phyloP scores from a whole-genome alignment of 2,888 invertebrate genomes.

The Chydorus sphaericus region DNA sequence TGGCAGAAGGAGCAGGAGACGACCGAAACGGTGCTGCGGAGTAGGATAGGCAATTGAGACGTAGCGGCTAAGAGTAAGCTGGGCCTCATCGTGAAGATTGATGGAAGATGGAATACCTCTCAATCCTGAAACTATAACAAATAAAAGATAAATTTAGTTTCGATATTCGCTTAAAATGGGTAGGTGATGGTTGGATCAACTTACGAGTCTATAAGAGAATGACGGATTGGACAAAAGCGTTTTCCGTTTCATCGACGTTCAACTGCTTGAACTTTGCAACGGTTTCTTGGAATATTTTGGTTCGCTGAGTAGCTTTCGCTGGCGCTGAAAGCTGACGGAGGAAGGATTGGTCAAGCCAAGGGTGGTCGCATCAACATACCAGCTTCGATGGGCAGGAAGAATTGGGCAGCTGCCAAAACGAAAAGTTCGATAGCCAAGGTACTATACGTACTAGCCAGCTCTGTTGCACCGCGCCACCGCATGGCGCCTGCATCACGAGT shows the following conservation, averaged over 20 bases:
- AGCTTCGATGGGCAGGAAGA: slow-evolving; percentile 54
- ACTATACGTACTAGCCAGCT: no score
- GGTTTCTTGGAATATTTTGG: slow-evolving; percentile 53
- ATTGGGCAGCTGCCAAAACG: slow-evolving; percentile 70
- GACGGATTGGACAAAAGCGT: slow-evolving; percentile 67
- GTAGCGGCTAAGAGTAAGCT: slow-evolving; percentile 52
- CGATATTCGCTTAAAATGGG: background rate
- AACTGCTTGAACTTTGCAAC: slow-evolving; percentile 54
- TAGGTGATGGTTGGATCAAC: slow-evolving; percentile 7
- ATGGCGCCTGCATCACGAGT: no score
- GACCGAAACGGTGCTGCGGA: slow-evolving; percentile 56
- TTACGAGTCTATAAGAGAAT: slow-evolving; percentile 61
- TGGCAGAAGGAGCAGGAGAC: slow-evolving; percentile 53
- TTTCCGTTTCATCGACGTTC: slow-evolving; percentile 66
- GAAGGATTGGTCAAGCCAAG: slow-evolving; percentile 16
- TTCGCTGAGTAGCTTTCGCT: slow-evolving; percentile 37
- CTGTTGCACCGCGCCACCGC: no score
- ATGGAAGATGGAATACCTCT: slow-evolving; percentile 50
- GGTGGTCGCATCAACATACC: slow-evolving; percentile 31
- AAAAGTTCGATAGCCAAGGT: no score
- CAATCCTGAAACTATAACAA: slow-evolving; percentile 24
- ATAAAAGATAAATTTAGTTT: background rate
- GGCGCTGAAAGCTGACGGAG: slow-evolving; percentile 12
- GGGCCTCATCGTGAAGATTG: slow-evolving; percentile 58
- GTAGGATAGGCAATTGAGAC: slow-evolving; percentile 46